Percentiles rank a stretch among this genome's conserved stretches.
phyloP scores from a whole-genome alignment of 2,797 vertebrate genomes.

The Chelmon rostratus region DNA sequence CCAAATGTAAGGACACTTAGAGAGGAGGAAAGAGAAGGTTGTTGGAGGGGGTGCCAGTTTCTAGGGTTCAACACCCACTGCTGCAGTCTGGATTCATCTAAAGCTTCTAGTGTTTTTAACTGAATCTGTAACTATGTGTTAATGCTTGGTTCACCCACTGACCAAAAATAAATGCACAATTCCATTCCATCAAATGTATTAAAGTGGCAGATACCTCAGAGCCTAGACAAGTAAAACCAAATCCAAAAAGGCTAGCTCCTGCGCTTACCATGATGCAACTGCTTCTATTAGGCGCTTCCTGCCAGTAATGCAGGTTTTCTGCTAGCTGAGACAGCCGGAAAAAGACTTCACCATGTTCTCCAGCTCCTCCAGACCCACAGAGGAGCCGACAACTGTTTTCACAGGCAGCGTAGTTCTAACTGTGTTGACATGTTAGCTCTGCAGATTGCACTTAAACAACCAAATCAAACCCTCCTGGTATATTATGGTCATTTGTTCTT shows the following conservation, averaged over 20 bases:
- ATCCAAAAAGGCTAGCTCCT: no score
- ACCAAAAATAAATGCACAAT: not conserved
- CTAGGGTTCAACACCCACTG: not conserved
- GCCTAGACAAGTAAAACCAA: no score
- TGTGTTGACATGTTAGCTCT: not conserved
- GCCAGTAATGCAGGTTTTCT: not conserved
- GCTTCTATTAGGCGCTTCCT: no score
- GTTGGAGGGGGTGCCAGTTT: not conserved
- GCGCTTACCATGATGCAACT: no score
- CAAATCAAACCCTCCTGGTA: not conserved
- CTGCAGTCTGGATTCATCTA: not conserved
- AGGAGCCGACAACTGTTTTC: not conserved
- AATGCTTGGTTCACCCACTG: not conserved
- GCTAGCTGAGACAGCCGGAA: not conserved
- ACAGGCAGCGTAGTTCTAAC: not conserved
- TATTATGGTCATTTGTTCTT: not conserved
- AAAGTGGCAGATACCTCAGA: rapidly evolving
- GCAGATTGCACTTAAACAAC: not conserved
- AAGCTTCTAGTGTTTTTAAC: not conserved
- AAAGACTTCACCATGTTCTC: not conserved
- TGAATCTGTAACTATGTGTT: no score
- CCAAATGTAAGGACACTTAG: conserved; percentile 53
- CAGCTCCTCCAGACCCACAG: not conserved
- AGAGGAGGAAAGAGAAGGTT: conserved; percentile 23
- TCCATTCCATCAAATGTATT: not conserved